Conservation (phyloP, 2,888 invertebrate species). For the Amiota minor region DNA sequence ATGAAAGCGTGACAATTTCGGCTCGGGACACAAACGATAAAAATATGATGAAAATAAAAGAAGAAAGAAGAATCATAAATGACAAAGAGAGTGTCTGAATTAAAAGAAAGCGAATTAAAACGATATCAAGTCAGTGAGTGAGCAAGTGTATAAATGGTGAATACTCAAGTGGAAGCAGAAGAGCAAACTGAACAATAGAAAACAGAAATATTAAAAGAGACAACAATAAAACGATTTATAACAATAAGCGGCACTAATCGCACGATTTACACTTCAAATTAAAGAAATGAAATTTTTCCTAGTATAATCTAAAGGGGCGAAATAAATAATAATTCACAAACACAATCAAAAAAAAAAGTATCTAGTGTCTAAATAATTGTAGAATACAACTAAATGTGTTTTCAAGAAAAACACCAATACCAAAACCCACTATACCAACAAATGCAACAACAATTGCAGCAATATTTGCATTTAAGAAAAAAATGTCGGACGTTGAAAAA, state of each 20-base stretch:
- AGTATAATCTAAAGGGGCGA: constrained; percentile 31
- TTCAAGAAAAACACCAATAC: constrained; percentile 15
- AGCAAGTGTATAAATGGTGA: constrained; percentile 1
- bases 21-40: background rate
- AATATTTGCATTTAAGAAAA: constrained; percentile 57
- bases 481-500: constrained; percentile 74
- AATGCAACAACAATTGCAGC: constrained; percentile 51
- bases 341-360: constrained; percentile 27
- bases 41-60: constrained; percentile 13
- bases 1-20: constrained; percentile 1
- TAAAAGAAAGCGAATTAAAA: background rate
- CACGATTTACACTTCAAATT: constrained; percentile 1
- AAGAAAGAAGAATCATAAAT: constrained; percentile 20
- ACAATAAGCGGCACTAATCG: constrained; percentile 26
- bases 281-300: background rate
- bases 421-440: constrained; percentile 32
- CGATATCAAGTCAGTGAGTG: background rate
- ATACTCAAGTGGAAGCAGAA: constrained; percentile 25
- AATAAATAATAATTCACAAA: constrained; percentile 6
- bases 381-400: constrained; percentile 51
- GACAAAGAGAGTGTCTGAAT: background rate
- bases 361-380: constrained; percentile 16
- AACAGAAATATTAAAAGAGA: constrained; percentile 34
- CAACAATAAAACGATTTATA: constrained; percentile 11
- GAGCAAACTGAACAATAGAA: constrained; percentile 7